Evolutionary conservation across 2,888 invertebrate species (phyloP), one percentile per base, ranked within the genome.

Genomic region (Capitulum mitella): DNA sequence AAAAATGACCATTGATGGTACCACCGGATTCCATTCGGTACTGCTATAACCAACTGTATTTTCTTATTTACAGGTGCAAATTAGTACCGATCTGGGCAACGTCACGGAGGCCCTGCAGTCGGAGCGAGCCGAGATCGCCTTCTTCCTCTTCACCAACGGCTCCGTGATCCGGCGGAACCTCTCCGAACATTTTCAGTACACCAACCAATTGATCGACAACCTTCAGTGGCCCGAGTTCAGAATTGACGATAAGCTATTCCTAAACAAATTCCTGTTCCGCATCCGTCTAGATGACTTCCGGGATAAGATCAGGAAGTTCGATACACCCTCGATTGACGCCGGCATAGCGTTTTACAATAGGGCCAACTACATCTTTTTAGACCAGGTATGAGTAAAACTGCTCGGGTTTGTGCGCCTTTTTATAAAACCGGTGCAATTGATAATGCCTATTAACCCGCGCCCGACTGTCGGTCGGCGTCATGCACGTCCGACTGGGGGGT

Each of bases 51-150:
- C n/a, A n/a, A n/a, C n/a, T n/a, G n/a, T n/a, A n/a, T n/a, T n/a
- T n/a, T n/a, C n/a, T n/a, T n/a, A n/a, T n/a, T 51, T 43, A 1
- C 77, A 80, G 80, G 80, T 80, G 32, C 80, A 80, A 54, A 79
- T 80, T 79, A 80, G 80, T 64, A 80, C 80, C 22, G 80, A 79
- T 3, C 48, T 80, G 51, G 80, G 80, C 37, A 80, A 80, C 74
- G 80, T 80, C 70, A 80, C 80, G 22, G 79, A 80, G 37, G 80
- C 80, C 32, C 79, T 89, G 22, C 89, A 89, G 82, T 85, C 86
- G 19, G 89, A 89, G 82, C 83, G 89, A 12, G 83, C 85, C 26
- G 84, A 85, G 78, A 82, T 85, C 54, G 85, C 85, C 29, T 83
- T 84, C 77, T 84, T 81, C 79, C 83, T 85, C 78, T 84, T 84